Base-by-base conservation (phyloP, 2,113 vertebrate genomes). In the Muntiacus reevesi region DNA sequence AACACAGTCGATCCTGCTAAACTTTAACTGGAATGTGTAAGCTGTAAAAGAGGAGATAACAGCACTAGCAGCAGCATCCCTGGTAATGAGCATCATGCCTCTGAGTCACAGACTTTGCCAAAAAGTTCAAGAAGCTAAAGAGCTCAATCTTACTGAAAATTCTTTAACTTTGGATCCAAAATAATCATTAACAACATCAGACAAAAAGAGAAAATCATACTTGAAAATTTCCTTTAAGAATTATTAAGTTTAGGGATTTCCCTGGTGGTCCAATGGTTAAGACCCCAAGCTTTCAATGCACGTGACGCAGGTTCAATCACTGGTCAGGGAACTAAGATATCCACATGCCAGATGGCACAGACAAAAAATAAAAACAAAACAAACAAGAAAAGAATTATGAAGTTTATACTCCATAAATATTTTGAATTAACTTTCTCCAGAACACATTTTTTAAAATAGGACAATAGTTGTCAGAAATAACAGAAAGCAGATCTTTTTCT, bases 351-450 rank as follows among this genome's bases (percentile, higher is more conserved):
- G 23, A 43, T 76, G 40, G 71, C 71, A 76, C 23, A 79, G 78
- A 5, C 78, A 47, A 81, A 50, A 81, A 81, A 33, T 33, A 50
- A 50, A 30, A 74, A 25, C 71, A 15, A 17, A 47, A 19, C 4
- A 45, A 27, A 43, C 40, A n/a, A n/a, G 52, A 82, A 83, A 91
- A 62, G 40, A 96, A 82, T 91, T 64, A 82, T 50, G 84, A 88
- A 91, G 89, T 81, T 88, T 84, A 57, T 43, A 86, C 36, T 91
- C 83, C 7, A 52, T 11, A 57, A 47, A 78, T 59, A 93, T 95
- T 97, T 82, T 89, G 19, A 96, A 95, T 95, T 94, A 82, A 95
- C 47, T 95, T 97, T n/a, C 71, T 81, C 25, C 54, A 95, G 40
- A 97, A 86, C 4, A 79, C n/a, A 90, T 43, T 85, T 93, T 76